Percentiles rank a stretch among this genome's conserved stretches.
Evolutionary conservation across 2,113 vertebrate species (phyloP).

Genomic region (Boulengerochromis microlepis): DNA sequence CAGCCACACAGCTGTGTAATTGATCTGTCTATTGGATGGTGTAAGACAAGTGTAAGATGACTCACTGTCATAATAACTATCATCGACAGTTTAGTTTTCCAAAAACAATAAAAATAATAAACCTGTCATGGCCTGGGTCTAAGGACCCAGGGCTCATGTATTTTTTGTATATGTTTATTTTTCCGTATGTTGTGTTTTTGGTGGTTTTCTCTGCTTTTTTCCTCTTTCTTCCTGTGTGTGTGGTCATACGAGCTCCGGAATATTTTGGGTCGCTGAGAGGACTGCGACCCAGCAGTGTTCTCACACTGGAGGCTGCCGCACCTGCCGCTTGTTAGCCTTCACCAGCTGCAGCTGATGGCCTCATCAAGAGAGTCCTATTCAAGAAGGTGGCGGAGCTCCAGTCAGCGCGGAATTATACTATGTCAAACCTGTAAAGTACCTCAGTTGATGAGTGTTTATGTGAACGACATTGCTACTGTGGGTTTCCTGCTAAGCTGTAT

Average conservation of each 20-base stretch:
- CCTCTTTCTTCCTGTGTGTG: not conserved
- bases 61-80: not conserved
- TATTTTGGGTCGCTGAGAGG: fast-evolving
- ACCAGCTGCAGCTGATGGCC: not conserved
- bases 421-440: not conserved
- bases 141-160: not conserved
- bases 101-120: not conserved
- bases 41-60: not conserved
- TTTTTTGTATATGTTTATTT: not conserved
- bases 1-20: not conserved
- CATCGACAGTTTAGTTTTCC: not conserved
- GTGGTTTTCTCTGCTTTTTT: not conserved
- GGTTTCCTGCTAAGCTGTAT: not conserved
- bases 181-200: not conserved
- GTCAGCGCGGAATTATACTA: fast-evolving
- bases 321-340: not conserved
- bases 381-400: not conserved
- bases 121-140: not conserved
- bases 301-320: not conserved
- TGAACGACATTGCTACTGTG: fast-evolving
- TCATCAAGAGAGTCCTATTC: not conserved
- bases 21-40: not conserved
- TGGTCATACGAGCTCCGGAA: not conserved
- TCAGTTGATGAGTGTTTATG: not conserved
- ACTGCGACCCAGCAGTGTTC: not conserved